Base-by-base conservation (phyloP, 2,888 invertebrate species). In the Drosophila setosimentum region DNA sequence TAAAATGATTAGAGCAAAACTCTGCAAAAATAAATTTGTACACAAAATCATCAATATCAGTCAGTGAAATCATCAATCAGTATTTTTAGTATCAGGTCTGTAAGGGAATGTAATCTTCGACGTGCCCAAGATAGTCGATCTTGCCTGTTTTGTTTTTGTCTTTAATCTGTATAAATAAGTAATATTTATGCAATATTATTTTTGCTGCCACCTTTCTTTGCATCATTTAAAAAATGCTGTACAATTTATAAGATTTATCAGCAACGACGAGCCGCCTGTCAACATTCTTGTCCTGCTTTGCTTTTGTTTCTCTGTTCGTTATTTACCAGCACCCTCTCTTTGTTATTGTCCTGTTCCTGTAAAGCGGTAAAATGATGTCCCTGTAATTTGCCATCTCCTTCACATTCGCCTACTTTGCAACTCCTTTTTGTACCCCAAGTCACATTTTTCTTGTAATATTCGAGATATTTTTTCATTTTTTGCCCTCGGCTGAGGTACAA, bases 291-390 rank as follows among this genome's bases (percentile, higher is more conserved):
- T 37, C 49, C 24, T 58, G 21, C 33, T 27, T 45, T 49, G 7
- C 21, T 29, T n/a, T n/a, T 18, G 7, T n/a, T 24, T 27, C 24
- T 30, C 18, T n/a, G 27, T 59, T 59, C 5, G 11, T 11, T 33
- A 10, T 11, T 21, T 16, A n/a, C 4, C 18, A 7, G 4, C 16
- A 3, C 40, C 5, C 37, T 0, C 30, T 27, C 30, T 29, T 49
- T 50, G 2, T 60, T 62, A 42, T 67, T 68, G 67, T 73, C 42
- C 57, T 76, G 80, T 72, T 40, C 48, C 87, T 45, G 86, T 86
- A 76, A 85, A 72, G 71, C 80, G 77, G 69, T 79, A 85, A 79
- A 82, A 88, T 85, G 80, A 76, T 85, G 76, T 63, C 58, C 57
- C 63, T 66, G 50, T 62, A 45, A 24, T 57, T 40, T 27, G 32